Evolutionary conservation across 2,888 invertebrate genomes (phyloP).

Genomic region (Autographa pulchrina): DNA sequence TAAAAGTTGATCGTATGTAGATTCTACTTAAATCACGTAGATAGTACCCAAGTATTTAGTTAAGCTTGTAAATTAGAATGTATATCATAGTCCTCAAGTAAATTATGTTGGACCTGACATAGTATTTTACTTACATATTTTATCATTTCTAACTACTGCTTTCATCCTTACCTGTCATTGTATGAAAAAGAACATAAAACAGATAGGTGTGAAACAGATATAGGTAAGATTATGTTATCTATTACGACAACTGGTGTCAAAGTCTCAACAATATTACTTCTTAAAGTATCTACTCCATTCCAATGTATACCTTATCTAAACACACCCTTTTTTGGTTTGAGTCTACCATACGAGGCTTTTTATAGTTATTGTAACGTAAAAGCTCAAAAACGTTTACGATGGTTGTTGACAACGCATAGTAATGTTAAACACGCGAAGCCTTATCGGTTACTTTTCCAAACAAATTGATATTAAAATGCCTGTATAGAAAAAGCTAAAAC

Average conservation of each 20-base stretch:
- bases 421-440: background rate
- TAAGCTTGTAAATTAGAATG: background rate
- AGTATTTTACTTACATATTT: background rate
- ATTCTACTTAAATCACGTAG: too few species aligned
- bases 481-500: background rate
- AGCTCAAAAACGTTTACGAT: slow-evolving; percentile 3
- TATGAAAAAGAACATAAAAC: background rate
- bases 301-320: background rate
- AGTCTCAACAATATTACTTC: slow-evolving; percentile 1
- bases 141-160: background rate
- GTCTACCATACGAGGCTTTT: background rate
- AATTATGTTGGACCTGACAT: background rate
- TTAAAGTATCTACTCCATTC: background rate
- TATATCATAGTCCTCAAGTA: background rate
- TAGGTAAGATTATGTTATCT: background rate
- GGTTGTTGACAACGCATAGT: slow-evolving; percentile 2
- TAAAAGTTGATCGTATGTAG: too few species aligned
- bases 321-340: background rate
- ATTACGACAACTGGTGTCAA: background rate
- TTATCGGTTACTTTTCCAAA: background rate
- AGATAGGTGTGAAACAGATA: background rate
- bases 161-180: background rate
- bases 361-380: background rate
- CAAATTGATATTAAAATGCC: slow-evolving; percentile 1
- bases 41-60: background rate